Evolutionary conservation across 2,888 invertebrate genomes (phyloP).

Genomic region (Drosophila nigricruria): DNA sequence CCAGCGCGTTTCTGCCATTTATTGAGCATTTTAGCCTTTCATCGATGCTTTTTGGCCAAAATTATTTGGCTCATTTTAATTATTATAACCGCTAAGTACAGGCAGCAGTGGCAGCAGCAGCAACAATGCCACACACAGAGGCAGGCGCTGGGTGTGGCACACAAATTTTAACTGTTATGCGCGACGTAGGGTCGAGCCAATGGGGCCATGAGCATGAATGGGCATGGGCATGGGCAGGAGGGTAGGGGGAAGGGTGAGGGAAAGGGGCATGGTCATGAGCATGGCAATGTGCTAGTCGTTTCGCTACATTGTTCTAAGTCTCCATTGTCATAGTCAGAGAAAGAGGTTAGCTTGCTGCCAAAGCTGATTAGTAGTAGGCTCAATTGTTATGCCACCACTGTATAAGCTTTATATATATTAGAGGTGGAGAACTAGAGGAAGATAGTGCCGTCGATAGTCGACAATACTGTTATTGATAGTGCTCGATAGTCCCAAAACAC

Average conservation of each 20-base stretch:
- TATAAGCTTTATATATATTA: background rate
- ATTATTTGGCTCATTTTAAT: conserved; percentile 82
- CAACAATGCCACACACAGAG: conserved; percentile 33
- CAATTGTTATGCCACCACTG: conserved; percentile 7
- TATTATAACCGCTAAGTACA: conserved; percentile 78
- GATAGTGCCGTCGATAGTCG: too few species aligned
- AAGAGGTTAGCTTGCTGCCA: background rate
- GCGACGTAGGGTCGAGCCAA: conserved; percentile 32
- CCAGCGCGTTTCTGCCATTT: conserved; percentile 59
- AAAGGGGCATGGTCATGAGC: background rate
- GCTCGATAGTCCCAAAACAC: too few species aligned
- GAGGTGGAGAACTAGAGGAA: too few species aligned
- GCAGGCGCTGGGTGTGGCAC: conserved; percentile 24
- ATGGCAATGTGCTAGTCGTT: conserved; percentile 15
- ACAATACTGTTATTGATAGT: too few species aligned
- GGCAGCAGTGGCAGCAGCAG: conserved; percentile 42
- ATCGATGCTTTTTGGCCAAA: conserved; percentile 79
- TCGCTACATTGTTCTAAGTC: conserved; percentile 27
- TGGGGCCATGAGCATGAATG: conserved; percentile 1
- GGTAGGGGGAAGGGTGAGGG: background rate
- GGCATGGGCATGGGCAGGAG: background rate
- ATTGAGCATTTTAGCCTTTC: conserved; percentile 79
- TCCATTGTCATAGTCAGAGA: conserved; percentile 6
- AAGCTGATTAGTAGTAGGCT: conserved; percentile 7
- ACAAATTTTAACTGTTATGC: conserved; percentile 76